These are phyloP conservation scores for Criorhina ranunculi DNA, from an alignment of 2,888 invertebrate genomes.

Conservation along the genomic window DNA sequence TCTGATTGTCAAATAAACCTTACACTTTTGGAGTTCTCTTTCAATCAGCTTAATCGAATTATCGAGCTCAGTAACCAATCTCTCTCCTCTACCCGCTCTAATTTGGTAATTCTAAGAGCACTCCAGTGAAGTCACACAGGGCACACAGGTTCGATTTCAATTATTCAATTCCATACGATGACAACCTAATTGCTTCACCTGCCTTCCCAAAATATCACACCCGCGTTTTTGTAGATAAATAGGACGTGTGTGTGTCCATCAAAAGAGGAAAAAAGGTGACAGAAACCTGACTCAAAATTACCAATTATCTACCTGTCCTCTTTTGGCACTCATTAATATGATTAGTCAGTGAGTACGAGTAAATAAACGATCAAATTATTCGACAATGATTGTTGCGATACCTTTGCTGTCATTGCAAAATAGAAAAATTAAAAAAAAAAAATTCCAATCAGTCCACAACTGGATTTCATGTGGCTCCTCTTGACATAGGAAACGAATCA, in stretches of 20 bases:
- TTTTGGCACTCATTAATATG: constrained; percentile 69
- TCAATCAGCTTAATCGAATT: constrained; percentile 70
- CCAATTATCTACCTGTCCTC: constrained; percentile 58
- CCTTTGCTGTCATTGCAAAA: constrained; percentile 11
- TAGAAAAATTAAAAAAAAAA: constrained; percentile 26
- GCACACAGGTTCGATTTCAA: constrained; percentile 37
- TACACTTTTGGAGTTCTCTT: constrained; percentile 39
- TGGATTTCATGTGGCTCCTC: constrained; percentile 24
- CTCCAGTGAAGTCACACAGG: constrained; percentile 4
- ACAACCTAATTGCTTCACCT: constrained; percentile 61
- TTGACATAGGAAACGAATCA: constrained; percentile 1
- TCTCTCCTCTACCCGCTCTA: constrained; percentile 17
- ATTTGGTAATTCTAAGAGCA: constrained; percentile 35
- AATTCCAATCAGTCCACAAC: constrained; percentile 60
- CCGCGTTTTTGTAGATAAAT: constrained; percentile 1
- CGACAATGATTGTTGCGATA: constrained; percentile 53
- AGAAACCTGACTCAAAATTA: constrained; percentile 50
- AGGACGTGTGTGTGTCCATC: constrained; percentile 8
- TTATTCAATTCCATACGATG: constrained; percentile 50
- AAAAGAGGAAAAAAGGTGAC: constrained; percentile 38
- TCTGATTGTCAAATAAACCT: constrained; percentile 17
- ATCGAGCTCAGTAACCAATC: constrained; percentile 22
- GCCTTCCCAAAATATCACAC: constrained; percentile 9
- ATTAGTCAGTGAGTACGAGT: constrained; percentile 63
- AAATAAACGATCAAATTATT: constrained; percentile 66